Base-by-base conservation (phyloP, 2,113 vertebrate species). In the Galeopterus variegatus region DNA sequence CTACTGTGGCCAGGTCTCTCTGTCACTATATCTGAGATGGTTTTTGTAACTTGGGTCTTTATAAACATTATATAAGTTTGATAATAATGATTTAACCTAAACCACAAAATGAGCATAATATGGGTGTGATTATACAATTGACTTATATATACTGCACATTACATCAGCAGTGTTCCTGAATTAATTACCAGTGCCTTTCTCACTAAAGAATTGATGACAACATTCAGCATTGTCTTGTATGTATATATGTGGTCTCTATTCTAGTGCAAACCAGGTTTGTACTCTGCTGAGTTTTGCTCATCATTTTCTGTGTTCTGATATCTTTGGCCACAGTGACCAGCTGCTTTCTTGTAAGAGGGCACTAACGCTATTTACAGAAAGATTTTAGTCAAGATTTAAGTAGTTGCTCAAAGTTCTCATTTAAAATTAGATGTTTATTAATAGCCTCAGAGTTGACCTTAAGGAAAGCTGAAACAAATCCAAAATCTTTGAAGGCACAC, bases 371-470 rank as follows among this genome's bases (percentile, higher is more conserved):
- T 92, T 90, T 88, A 62, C 67, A 93, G 62, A 82, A 89, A 93
- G 36, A 65, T 82, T 92, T 90, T 90, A 90, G 50, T 75, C 8
- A 81, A 62, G 24, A 77, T 75, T 82, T 88, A 95, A 89, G 48
- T 21, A 89, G 50, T 62, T 88, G 9, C 41, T 77, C 21, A n/a
- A 97, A 91, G n/a, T 62, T 82, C 41, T 93, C 50, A 67, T 82
- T 95, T 93, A 88, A 93, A 96, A 62, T 90, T 90, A 80, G 58
- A 45, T 89, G 73, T 70, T 93, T 86, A 82, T 85, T 67, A 85
- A 52, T 26, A 54, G 48, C 77, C 50, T 86, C 23, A 58, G 69
- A 11, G 21, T 69, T 91, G 64, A 41, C 26, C 70, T 80, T 80
- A 72, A 93, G 81, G 56, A 88, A 94, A n/a, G 1, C 45, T 95